Evolutionary conservation across 2,113 vertebrate species (phyloP).

Genomic region (Callipepla californica): DNA sequence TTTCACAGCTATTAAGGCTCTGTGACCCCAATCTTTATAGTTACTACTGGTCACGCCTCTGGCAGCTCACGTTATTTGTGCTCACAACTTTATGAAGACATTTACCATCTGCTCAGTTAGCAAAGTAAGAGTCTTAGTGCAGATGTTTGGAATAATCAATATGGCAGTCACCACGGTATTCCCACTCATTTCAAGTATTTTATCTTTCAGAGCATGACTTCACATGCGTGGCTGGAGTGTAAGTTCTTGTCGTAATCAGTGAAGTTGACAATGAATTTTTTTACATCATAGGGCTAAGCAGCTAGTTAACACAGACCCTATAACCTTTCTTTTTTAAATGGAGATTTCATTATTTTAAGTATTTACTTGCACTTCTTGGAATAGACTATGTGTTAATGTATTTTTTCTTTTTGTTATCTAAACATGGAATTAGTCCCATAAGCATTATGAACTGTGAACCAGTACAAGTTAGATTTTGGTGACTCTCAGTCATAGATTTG

Average conservation of each 20-base stretch:
- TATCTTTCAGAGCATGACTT: background rate
- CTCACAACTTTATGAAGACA: background rate
- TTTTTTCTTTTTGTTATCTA: background rate
- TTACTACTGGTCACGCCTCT: background rate
- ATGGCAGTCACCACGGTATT: background rate
- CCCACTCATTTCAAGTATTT: accelerated
- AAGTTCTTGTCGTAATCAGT: background rate
- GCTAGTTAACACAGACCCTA: background rate
- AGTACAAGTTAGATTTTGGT: background rate
- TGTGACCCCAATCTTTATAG: background rate
- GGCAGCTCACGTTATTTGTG: background rate
- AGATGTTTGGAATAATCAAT: background rate
- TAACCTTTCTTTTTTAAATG: background rate
- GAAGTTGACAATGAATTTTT: background rate
- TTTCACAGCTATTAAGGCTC: background rate
- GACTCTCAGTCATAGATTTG: background rate
- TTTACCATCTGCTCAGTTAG: background rate
- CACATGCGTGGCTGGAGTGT: background rate
- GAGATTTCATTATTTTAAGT: background rate
- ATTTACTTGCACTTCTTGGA: background rate
- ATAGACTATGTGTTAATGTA: background rate
- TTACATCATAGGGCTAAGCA: background rate
- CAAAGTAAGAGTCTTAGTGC: background rate
- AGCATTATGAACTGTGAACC: background rate
- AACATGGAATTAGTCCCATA: background rate